A percentile compares a stretch with the other conserved stretches of the same genome.
phyloP scores from a whole-genome alignment of 2,797 vertebrate species.

The Leuciscus waleckii region DNA sequence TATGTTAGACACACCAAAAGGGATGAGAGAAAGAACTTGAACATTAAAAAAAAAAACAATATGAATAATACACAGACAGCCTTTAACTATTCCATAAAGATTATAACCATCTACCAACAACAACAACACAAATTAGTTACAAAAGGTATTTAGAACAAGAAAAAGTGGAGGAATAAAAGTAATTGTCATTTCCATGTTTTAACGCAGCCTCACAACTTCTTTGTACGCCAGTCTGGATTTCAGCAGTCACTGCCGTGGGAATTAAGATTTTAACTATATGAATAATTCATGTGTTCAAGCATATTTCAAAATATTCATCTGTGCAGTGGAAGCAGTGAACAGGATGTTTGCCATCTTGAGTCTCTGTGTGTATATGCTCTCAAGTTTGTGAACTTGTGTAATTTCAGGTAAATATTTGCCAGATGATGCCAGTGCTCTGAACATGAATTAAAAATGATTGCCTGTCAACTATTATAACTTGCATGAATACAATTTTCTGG shows the following conservation, averaged over 20 bases:
- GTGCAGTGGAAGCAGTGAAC: constrained; percentile 7
- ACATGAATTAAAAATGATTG: constrained; percentile 3
- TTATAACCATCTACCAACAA: not conserved
- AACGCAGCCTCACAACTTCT: constrained; percentile 14
- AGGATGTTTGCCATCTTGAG: not conserved
- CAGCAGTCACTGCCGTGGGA: not conserved
- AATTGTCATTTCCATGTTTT: not conserved
- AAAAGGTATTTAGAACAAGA: not conserved
- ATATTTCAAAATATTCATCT: constrained; percentile 37
- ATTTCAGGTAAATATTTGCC: constrained; percentile 43
- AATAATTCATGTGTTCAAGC: constrained; percentile 35
- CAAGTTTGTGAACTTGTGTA: constrained; percentile 15
- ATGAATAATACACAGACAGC: not conserved
- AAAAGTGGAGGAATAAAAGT: not conserved
- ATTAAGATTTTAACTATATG: constrained; percentile 35
- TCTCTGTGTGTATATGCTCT: not conserved
- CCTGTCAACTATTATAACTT: constrained; percentile 25
- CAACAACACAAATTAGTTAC: not conserved
- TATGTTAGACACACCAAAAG: not conserved
- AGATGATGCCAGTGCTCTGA: constrained; percentile 12
- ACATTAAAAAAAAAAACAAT: not conserved
- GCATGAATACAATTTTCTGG: constrained; percentile 20
- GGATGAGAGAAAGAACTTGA: not conserved
- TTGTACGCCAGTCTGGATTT: constrained; percentile 11
- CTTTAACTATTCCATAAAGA: not conserved